Percentiles rank a stretch among this genome's conserved stretches.
Evolutionary conservation across 2,113 vertebrate genomes (phyloP).

Genomic region (Charadrius vociferus): DNA sequence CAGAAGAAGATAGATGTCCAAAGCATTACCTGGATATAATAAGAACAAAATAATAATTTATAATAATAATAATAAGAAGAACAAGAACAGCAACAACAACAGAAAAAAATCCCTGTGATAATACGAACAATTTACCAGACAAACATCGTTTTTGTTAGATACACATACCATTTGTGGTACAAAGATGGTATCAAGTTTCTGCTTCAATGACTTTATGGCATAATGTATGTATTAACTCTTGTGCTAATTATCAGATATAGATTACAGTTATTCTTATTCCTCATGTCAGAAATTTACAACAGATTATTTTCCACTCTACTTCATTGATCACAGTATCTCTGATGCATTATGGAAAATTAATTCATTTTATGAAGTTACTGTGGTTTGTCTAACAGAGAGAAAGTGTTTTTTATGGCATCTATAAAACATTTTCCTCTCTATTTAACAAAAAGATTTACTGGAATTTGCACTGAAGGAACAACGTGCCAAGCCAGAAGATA

Average conservation of each 20-base stretch:
- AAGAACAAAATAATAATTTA: not conserved
- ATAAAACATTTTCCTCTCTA: constrained; percentile 33
- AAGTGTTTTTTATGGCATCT: constrained; percentile 3
- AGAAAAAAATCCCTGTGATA: not conserved
- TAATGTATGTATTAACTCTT: not conserved
- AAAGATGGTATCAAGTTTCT: not conserved
- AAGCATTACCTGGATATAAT: not conserved
- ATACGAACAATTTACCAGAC: not conserved
- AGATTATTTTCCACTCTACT: not conserved
- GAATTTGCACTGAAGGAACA: constrained; percentile 27
- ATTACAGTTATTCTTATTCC: not conserved
- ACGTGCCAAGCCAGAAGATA: not conserved
- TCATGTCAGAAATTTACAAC: not conserved
- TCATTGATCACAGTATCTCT: constrained; percentile 10
- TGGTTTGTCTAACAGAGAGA: constrained; percentile 55
- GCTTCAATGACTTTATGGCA: not conserved
- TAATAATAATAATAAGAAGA: not conserved
- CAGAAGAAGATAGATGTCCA: not conserved
- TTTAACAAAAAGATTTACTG: constrained; percentile 47
- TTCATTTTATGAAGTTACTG: constrained; percentile 35
- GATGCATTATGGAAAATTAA: constrained; percentile 18
- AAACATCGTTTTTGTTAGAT: not conserved
- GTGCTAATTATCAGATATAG: not conserved
- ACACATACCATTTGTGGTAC: not conserved
- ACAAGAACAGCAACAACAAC: not conserved